Base-by-base conservation (phyloP, 2,888 invertebrate species). In the Watsonalla binaria region DNA sequence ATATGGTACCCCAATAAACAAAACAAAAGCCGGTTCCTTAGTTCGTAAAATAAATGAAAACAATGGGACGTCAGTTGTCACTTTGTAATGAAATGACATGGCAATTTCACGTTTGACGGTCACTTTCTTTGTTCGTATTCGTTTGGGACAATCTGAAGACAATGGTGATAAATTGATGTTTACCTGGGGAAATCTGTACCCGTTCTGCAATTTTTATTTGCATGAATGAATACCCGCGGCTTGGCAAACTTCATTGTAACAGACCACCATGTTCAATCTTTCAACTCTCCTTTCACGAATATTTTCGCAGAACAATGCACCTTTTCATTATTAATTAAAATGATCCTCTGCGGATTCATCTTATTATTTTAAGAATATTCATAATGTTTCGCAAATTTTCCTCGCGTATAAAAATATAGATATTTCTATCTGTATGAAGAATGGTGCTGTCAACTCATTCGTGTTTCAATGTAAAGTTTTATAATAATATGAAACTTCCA, bases 181-280 rank as follows among this genome's bases (percentile, higher is more conserved):
- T 68, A 63, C 70, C 73, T 61, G 57, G 74, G 75, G 75, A 78
- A 78, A 77, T 78, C 66, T 66, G 58, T 62, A 57, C 14, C 52
- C 56, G 54, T 49, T 60, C 57, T 60, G 57, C 60, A 57, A 51
- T 54, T 60, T 72, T 68, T 63, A 57, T 50, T 42, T 42, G 42
- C 42, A 11, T 42, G 37, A 37, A 37, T 37, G 37, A 6, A 8
- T 8, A 37, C 6, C 37, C 37, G 37, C 7, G 37, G 37, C 37
- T 8, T 37, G 37, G 4, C 53, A 39, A 37, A 37, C 37, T 37
- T 37, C 8, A 42, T 5, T 42, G 42, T 9, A 42, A 37, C 6
- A 1, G 37, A 8, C 37, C 37, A 6, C 37, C 42, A 1, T 37
- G 8, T 37, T 37, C 37, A 37, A 37, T 5, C 37, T 37, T 37